Conservation (phyloP, 2,113 vertebrate species). For the Callipepla squamata region DNA sequence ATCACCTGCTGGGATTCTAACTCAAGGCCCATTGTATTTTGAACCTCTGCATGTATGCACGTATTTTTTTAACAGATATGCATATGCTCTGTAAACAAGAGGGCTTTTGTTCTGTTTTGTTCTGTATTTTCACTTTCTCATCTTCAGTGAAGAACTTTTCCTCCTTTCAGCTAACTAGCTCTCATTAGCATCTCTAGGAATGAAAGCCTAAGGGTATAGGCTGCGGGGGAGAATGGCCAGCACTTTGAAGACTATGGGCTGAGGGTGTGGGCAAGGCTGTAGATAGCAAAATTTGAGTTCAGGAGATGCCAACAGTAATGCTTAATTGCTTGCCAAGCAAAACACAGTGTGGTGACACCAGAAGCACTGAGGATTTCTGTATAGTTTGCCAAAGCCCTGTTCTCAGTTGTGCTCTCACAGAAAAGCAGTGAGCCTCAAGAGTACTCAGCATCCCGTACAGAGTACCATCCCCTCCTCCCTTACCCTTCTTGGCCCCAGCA, state of each 20-base stretch:
- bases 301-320: neutral
- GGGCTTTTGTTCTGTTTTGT: neutral
- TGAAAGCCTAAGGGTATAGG: neutral
- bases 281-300: neutral
- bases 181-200: neutral
- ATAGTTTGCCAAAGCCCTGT: rapidly evolving
- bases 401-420: neutral
- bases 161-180: neutral
- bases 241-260: neutral
- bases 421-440: neutral
- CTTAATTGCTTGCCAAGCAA: slow-evolving; percentile 5
- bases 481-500: neutral
- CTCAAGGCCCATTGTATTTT: neutral
- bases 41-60: neutral
- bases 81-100: neutral
- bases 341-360: neutral
- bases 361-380: neutral
- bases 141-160: neutral
- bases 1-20: neutral
- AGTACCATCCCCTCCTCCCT: neutral
- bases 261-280: neutral
- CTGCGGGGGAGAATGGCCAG: neutral
- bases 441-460: rapidly evolving
- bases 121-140: neutral
- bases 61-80: neutral